Percentiles rank a stretch among this genome's conserved stretches.
Evolutionary conservation across 2,888 invertebrate genomes (phyloP).

Genomic region (Tanytarsus gracilentus): DNA sequence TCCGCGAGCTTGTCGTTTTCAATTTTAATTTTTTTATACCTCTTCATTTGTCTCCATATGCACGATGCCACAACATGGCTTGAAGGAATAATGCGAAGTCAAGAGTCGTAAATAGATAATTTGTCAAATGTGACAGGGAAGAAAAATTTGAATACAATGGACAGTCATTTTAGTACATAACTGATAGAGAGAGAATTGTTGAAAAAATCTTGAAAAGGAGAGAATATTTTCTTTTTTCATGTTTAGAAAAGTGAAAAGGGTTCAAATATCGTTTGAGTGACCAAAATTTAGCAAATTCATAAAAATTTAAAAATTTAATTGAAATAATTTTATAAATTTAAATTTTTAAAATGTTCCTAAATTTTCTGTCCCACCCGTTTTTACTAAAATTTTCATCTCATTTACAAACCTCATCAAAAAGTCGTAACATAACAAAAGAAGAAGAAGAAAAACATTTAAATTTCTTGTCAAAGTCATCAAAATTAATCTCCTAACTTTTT

Average conservation of each 20-base stretch:
- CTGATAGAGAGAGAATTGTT: background rate
- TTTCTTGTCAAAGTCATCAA: background rate
- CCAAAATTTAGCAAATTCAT: no score
- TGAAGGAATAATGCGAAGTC: background rate
- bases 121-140: conserved; percentile 28
- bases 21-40: conserved; percentile 10
- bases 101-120: conserved; percentile 28
- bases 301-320: no score
- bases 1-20: conserved; percentile 24
- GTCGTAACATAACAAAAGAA: no score
- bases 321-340: no score
- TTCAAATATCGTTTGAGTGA: no score
- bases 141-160: conserved; percentile 28
- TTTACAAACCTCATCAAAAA: no score
- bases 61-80: background rate
- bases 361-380: no score
- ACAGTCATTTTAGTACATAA: background rate
- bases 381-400: no score
- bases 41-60: conserved; percentile 1
- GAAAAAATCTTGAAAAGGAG: background rate
- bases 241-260: background rate
- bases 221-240: background rate
- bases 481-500: background rate
- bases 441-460: no score
- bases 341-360: no score